These are phyloP conservation scores for Theonella swinhoei DNA, from an alignment of 37 sponge, comb jelly and placozoan species.

Conservation along the genomic window DNA sequence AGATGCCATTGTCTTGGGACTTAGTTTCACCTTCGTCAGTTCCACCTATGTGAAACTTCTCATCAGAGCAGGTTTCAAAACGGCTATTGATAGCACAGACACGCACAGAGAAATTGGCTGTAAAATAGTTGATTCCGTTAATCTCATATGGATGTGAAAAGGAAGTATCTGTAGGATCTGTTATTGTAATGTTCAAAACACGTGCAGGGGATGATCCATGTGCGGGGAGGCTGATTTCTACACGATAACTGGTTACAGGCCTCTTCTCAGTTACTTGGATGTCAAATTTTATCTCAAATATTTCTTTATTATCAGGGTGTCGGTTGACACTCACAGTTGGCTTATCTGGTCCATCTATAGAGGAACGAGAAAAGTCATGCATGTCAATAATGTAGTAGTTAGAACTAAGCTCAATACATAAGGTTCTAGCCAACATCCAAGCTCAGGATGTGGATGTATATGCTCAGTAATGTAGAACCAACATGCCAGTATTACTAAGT, in stretches of 20 bases:
- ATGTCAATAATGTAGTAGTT: no score
- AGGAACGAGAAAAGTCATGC: no score
- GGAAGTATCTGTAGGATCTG: neutral
- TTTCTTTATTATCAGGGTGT: no score
- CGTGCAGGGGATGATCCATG: neutral
- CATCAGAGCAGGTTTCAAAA: neutral
- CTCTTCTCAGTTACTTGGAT: neutral
- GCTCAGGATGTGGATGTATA: no score
- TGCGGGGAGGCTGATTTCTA: neutral
- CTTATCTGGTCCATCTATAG: no score
- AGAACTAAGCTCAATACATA: no score
- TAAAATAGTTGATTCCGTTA: neutral
- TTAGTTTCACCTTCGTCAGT: neutral
- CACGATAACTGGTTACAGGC: neutral
- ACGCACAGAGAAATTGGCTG: neutral
- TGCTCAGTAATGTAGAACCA: no score
- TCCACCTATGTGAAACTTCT: neutral
- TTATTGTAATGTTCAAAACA: neutral
- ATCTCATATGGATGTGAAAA: neutral
- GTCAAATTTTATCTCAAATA: neutral
- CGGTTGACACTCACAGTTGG: no score
- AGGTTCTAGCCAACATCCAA: no score
- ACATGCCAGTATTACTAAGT: no score
- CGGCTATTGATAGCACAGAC: neutral
- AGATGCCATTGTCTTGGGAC: neutral